Evolutionary conservation across 2,113 vertebrate species (phyloP), one percentile per base, ranked within the genome.

Genomic region (Pionites leucogaster): DNA sequence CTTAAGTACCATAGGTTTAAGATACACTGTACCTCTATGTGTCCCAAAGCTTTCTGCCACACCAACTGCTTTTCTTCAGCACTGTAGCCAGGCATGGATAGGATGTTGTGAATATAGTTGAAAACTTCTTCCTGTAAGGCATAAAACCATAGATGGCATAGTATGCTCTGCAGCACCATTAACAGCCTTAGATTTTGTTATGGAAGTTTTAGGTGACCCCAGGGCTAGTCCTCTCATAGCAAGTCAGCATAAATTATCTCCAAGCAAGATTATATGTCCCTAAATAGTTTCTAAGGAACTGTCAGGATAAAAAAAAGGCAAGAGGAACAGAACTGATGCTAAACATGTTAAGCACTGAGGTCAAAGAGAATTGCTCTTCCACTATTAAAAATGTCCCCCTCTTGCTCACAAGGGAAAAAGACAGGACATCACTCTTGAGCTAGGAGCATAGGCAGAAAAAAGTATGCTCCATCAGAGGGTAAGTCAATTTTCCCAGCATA

Each of bases 41-140:
- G 98, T 64, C 98, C 97, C 96, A 99, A 97, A 47, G 98, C 97
- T 98, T 99, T 99, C 77, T 98, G 97, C 98, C 98, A 98, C 37
- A 99, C 98, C 2, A 71, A 96, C 75, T 98, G 98, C 93, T 99
- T 99, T 93, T 99, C 99, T 92, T 99, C 98, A 5, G 96, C 37
- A 23, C 98, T 98, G 96, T 99, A 99, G 33, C 99, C 99, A 46
- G 99, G 99, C 96, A 99, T 99, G 41, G 99, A 99, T 74, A 99
- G 97, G 87, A 99, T 99, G 86, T 99, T 99, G 97, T 99, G 99
- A 90, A 99, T 98, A 63, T 99, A 99, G 96, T 98, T 99, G 97
- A 99, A 99, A 93, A 99, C 98, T 86, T 99, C 99, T 86, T 98
- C 98, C 99, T 99, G 96, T 47, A 94, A 81, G 75, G 37, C 44